Evolutionary conservation across 2,888 invertebrate species (phyloP), one percentile per base, ranked within the genome.

Genomic region (Synanthedon vespiformis): DNA sequence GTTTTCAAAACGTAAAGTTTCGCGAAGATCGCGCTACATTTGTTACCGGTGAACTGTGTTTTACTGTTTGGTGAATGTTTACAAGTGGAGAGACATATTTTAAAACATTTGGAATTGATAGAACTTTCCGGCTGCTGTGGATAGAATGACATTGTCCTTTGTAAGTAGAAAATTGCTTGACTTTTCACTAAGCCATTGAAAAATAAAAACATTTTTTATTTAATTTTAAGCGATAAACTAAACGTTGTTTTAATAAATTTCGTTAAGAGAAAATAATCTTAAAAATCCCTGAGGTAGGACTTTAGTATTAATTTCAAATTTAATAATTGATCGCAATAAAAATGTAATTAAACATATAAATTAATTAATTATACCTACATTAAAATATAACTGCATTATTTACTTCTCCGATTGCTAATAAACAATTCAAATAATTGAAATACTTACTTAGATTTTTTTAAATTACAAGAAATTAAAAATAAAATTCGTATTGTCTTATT

Each of bases 81-180:
- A 59, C 62, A 60, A 62, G 63, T 63, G 59, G 65, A 63, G 64
- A 58, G 60, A 62, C 56, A 63, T 63, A 44, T 44, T 44, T 48
- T 63, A 56, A 58, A 55, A 58, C 58, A 54, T 54, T 63, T 60
- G 64, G 66, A 65, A 58, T 66, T 64, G 65, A 69, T 70, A 73
- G 71, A 71, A 70, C 64, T 71, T 72, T 67, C 56, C 61, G 51
- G 56, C 52, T 71, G 71, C 68, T 63, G 76, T 70, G 80, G 73
- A 74, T 75, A 86, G 78, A 80, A 88, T 88, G 87, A 88, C 87
- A 83, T 85, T 88, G 72, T 88, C 87, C 60, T 88, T 85, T 70
- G 88, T 88, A 72, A 87, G 87, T 87, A 74, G 52, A 55, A 13
- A 44, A 44, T 44, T 57, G 53, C 51, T n/a, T 48, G 51, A 53